Conservation (phyloP, 2,888 invertebrate species). For the Platycnemis pennipes region DNA sequence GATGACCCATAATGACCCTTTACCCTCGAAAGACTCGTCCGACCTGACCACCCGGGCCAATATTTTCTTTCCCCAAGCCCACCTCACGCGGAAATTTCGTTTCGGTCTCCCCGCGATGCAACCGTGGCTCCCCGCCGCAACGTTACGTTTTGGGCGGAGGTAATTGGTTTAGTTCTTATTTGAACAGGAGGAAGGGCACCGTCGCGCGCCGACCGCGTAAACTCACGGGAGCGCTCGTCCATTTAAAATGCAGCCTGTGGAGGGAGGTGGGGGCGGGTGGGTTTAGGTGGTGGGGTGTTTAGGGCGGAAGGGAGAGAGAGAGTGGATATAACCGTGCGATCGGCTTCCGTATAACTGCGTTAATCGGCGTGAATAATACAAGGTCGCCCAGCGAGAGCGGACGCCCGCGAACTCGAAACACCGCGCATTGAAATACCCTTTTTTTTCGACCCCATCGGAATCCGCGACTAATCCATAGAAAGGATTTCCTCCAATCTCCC, state of each 20-base stretch:
- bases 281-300: neutral
- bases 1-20: neutral
- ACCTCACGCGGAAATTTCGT: neutral
- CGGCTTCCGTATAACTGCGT: neutral
- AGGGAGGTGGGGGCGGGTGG: neutral
- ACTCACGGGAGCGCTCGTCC: neutral
- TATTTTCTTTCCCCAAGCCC: neutral
- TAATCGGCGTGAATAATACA: neutral
- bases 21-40: neutral
- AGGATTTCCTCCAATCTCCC: neutral
- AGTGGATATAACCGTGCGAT: neutral
- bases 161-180: constrained; percentile 32
- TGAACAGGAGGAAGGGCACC: neutral
- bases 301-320: neutral
- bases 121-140: neutral
- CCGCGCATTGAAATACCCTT: neutral
- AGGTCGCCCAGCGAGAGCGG: neutral
- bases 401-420: neutral
- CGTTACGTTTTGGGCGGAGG: neutral
- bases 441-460: neutral
- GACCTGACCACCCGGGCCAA: neutral
- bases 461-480: neutral
- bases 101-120: neutral
- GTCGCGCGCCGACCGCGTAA: neutral
- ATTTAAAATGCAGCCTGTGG: neutral